Evolutionary conservation across 2,113 vertebrate genomes (phyloP), one percentile per base, ranked within the genome.

Genomic region (Motacilla tschutschensis): DNA sequence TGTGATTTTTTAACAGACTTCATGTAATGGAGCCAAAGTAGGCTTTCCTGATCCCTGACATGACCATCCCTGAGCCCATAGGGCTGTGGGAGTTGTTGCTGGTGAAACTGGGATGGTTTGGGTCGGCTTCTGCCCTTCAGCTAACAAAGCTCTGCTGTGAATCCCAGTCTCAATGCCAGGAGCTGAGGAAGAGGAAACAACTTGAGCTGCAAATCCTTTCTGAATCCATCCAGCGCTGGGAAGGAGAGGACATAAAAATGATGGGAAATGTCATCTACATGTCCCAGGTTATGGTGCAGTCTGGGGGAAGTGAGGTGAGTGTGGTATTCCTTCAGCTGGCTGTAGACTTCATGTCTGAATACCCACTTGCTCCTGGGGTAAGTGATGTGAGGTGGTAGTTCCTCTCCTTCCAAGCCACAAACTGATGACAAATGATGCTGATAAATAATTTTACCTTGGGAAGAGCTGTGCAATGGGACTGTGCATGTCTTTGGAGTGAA

Each of bases 201-300:
- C 97, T 99, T 33, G 99, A 99, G 83, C 95, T 99, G 60, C 99
- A 99, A 96, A 99, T 99, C 89, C 96, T 99, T 89, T 99, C 98
- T 0, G 99, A 99, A 79, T 97, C 98, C 17, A 98, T 99, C 90
- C 97, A 99, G 26, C 97, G 97, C 73, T 99, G 99, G 99, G 99
- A 99, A 94, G 99, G 99, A 71, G 99, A 99, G 60, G 96, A 97
- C 93, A 99, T 99, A 84, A 99, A 98, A 95, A 98, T 98, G 9
- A 96, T 99, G 95, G 99, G 99, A 69, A 98, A 93, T 1, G 97
- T 99, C 64, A 93, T 97, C 48, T 99, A 98, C 93, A 99, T 98
- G 98, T 99, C 98, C 57, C 98, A 98, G 96, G 98, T 98, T 78
- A 97, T 99, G 92, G 92, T 98, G 72, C 98, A 98, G 93, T 97